Evolutionary conservation across 1,140 invertebrate species (phyloP).

Genomic region (Rhynchophorus ferrugineus): DNA sequence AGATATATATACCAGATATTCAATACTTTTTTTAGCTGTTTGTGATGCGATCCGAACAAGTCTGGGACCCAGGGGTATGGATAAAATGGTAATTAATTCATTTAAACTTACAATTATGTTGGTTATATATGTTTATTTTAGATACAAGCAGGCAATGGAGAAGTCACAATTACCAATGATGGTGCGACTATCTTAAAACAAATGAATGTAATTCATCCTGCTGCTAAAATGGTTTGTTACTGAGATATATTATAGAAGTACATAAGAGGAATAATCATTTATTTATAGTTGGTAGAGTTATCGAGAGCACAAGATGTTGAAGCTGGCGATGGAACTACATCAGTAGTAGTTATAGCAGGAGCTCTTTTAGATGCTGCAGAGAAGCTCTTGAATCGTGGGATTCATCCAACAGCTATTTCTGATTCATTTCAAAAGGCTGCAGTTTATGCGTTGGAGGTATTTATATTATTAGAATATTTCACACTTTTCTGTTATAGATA

Average conservation of each 20-base stretch:
- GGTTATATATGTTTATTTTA: conserved; percentile 36
- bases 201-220: conserved; percentile 98
- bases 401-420: conserved; percentile 96
- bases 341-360: conserved; percentile 93
- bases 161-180: conserved; percentile 99
- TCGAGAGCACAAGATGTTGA: conserved; percentile 98
- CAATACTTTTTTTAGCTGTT: conserved; percentile 73
- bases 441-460: conserved; percentile 66
- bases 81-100: conserved; percentile 85
- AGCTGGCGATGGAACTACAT: conserved; percentile 98
- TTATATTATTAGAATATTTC: conserved; percentile 9
- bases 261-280: neutral
- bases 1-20: neutral
- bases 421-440: conserved; percentile 93
- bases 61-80: conserved; percentile 97
- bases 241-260: neutral
- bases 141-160: conserved; percentile 95
- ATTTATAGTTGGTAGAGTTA: conserved; percentile 82
- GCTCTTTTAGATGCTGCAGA: conserved; percentile 90
- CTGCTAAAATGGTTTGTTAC: conserved; percentile 90
- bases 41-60: conserved; percentile 98
- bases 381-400: conserved; percentile 86
- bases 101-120: neutral
- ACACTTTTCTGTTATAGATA: no score
- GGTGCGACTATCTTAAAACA: conserved; percentile 99